Evolutionary conservation across 2,113 vertebrate species (phyloP).

Genomic region (Xiphophorus maculatus): DNA sequence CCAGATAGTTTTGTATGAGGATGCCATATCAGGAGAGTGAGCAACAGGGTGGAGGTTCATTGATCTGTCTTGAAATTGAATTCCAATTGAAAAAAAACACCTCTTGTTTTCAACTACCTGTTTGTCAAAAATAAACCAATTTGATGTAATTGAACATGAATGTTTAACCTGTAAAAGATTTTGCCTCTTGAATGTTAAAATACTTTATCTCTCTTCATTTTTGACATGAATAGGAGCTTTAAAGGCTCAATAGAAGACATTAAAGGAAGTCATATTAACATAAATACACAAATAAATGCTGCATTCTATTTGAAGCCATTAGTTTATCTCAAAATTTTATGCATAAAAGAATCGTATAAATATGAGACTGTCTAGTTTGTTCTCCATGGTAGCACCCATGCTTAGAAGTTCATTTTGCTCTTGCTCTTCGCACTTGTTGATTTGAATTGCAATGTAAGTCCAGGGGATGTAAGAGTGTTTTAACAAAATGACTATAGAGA

Average conservation of each 20-base stretch:
- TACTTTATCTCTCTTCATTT: not conserved
- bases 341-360: not conserved
- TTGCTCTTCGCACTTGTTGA: slow-evolving; percentile 38
- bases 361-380: too few species aligned
- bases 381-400: not conserved
- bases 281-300: not conserved
- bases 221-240: not conserved
- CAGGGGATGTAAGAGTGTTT: not conserved
- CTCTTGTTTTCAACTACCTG: too few species aligned
- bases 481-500: not conserved
- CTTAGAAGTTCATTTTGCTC: slow-evolving; percentile 49
- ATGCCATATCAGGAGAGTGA: too few species aligned
- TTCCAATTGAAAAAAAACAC: too few species aligned
- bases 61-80: too few species aligned
- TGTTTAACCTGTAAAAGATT: slow-evolving; percentile 10
- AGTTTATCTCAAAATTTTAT: not conserved
- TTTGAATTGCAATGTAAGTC: slow-evolving; percentile 16
- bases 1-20: too few species aligned
- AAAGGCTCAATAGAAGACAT: not conserved
- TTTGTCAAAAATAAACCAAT: too few species aligned
- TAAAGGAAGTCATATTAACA: not conserved
- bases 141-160: too few species aligned
- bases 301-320: not conserved
- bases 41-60: too few species aligned
- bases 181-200: slow-evolving; percentile 10